Evolutionary conservation across 1,140 invertebrate species (phyloP), one percentile per base, ranked within the genome.

Genomic region (Calycopis cecrops): DNA sequence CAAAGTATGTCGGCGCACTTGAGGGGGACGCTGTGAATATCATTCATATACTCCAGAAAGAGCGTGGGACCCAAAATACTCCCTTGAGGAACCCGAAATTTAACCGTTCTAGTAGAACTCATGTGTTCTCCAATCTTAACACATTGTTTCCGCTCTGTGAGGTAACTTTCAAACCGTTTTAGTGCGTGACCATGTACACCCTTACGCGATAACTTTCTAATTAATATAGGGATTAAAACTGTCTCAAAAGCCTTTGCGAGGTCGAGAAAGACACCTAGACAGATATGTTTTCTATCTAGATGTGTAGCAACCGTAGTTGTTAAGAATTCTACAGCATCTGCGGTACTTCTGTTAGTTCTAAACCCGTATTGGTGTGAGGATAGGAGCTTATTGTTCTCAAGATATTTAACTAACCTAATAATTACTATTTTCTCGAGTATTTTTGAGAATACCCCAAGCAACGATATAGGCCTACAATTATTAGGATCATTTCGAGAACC

Each of bases 261-360:
- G 40, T 57, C 55, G 1, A 59, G 28, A 38, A 59, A 59, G n/a
- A 52, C 47, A 10, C 57, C 48, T 2, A 59, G 9, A 33, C 52
- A 59, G 10, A 4, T 7, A 1, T 14, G 18, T 21, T 33, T 35
- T n/a, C 11, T 9, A 44, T 49, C 48, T 7, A 59, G 28, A 10
- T 33, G 34, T 21, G 11, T 10, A 9, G 35, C 34, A 7, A 54
- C 21, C 1, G 18, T 52, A 8, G 17, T 38, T 3, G 17, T 21
- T 4, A 48, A 1, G 12, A 58, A 12, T 2, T 14, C 21, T 3
- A 59, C 52, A n/a, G 58, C 58, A 52, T 52, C 58, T 44, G 49
- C 52, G 8, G 48, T 49, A 34, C 48, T 49, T 34, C n/a, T 34
- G 7, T 34, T 18, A 9, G 28, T 18, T 49, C 57, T 40, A 44